Percentiles rank a stretch among this genome's conserved stretches.
These are phyloP conservation scores for Plestiodon gilberti DNA, from an alignment of 2,113 vertebrate species.

Conservation along the genomic window DNA sequence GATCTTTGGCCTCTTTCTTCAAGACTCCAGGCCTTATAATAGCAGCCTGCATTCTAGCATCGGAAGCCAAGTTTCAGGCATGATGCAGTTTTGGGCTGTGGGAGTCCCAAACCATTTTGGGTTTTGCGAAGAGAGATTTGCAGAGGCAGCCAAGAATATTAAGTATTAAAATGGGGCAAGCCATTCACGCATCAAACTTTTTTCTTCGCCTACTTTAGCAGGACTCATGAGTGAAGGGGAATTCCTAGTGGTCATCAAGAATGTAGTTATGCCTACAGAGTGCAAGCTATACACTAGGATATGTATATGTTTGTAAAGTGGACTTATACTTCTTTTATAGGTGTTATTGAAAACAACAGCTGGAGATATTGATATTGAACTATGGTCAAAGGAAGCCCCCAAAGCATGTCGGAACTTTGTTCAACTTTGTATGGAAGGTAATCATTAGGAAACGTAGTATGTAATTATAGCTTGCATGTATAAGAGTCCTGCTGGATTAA, in stretches of 20 bases:
- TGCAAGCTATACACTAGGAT: neutral
- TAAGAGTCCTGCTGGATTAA: neutral
- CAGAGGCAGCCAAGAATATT: neutral
- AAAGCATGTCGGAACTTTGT: constrained; percentile 96
- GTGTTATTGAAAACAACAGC: constrained; percentile 95
- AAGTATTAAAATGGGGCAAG: neutral
- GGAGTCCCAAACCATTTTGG: neutral
- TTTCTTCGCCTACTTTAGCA: neutral
- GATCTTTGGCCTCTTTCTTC: neutral
- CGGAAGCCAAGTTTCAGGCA: neutral
- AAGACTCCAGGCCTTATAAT: neutral
- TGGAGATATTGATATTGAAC: constrained; percentile 95
- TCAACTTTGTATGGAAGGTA: constrained; percentile 98
- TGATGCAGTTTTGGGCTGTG: neutral
- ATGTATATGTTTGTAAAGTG: neutral
- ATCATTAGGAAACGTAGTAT: constrained; percentile 2
- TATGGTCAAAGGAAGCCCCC: constrained; percentile 98
- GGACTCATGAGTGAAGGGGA: neutral
- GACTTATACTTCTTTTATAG: constrained; percentile 64
- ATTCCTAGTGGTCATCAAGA: neutral
- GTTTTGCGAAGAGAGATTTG: neutral
- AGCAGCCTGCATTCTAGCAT: neutral
- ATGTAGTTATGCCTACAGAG: neutral
- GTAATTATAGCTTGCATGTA: neutral
- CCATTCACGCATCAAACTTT: too few relatives aligned